Evolutionary conservation across 1,140 invertebrate genomes (phyloP).

Genomic region (Spodoptera litura): DNA sequence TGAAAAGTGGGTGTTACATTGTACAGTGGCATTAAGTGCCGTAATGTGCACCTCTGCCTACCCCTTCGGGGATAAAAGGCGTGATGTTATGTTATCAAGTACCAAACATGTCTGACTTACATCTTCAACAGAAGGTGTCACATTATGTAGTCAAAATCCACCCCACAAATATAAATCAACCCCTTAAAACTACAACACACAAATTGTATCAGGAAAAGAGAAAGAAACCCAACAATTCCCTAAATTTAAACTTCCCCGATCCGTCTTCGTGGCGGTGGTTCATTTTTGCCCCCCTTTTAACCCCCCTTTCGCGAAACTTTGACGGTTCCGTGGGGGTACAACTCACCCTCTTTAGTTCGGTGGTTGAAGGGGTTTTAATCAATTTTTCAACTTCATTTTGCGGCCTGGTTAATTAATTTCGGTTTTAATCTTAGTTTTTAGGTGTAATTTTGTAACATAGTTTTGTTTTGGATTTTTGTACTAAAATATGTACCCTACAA

Average conservation of each 20-base stretch:
- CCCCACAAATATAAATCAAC: not conserved
- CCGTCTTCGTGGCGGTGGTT: slow-evolving; percentile 71
- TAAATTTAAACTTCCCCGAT: slow-evolving; percentile 62
- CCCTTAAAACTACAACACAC: not conserved
- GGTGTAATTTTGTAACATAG: slow-evolving; percentile 6
- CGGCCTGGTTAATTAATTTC: slow-evolving; percentile 69
- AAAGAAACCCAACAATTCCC: slow-evolving; percentile 45
- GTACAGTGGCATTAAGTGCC: too few relatives aligned
- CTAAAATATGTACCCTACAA: too few relatives aligned
- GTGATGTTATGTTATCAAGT: too few relatives aligned
- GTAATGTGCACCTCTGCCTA: too few relatives aligned
- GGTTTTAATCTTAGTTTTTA: slow-evolving; percentile 48
- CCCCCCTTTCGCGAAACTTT: slow-evolving; percentile 68
- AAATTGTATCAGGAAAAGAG: not conserved
- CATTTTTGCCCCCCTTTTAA: slow-evolving; percentile 70
- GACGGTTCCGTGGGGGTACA: slow-evolving; percentile 73
- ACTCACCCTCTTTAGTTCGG: slow-evolving; percentile 58
- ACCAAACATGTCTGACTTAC: too few relatives aligned
- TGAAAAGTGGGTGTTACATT: too few relatives aligned
- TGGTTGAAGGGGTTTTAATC: slow-evolving; percentile 78
- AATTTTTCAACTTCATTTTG: slow-evolving; percentile 82
- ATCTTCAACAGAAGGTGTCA: too few relatives aligned
- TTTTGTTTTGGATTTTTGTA: slow-evolving; percentile 7
- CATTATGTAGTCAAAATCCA: too few relatives aligned
- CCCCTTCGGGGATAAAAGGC: too few relatives aligned